Evolutionary conservation across 2,888 invertebrate genomes (phyloP).

Genomic region (Polydrusus tereticollis): DNA sequence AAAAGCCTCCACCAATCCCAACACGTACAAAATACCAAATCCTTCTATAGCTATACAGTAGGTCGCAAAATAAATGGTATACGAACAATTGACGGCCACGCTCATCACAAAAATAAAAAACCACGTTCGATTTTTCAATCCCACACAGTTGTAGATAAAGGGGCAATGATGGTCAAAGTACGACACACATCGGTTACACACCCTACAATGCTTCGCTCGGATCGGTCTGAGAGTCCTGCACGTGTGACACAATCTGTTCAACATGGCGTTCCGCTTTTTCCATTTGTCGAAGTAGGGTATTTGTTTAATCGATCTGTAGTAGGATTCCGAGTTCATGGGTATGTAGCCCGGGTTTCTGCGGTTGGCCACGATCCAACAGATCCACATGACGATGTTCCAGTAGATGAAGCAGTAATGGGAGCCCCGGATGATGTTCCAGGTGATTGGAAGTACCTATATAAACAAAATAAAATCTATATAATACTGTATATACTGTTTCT

Average conservation of each 20-base stretch:
- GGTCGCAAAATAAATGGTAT: slow-evolving; percentile 89
- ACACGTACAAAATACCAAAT: slow-evolving; percentile 85
- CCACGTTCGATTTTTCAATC: slow-evolving; percentile 92
- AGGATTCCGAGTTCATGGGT: slow-evolving; percentile 89
- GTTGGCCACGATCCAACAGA: slow-evolving; percentile 91
- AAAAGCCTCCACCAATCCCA: slow-evolving; percentile 85
- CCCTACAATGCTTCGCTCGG: slow-evolving; percentile 91
- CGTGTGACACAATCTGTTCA: slow-evolving; percentile 90
- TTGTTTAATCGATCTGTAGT: slow-evolving; percentile 90
- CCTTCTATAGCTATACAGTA: slow-evolving; percentile 89
- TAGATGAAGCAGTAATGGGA: slow-evolving; percentile 93
- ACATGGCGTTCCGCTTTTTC: slow-evolving; percentile 86
- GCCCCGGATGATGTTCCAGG: slow-evolving; percentile 88
- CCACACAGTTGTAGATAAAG: slow-evolving; percentile 95
- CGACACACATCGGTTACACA: slow-evolving; percentile 83
- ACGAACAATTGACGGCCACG: slow-evolving; percentile 88
- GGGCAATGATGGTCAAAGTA: slow-evolving; percentile 97
- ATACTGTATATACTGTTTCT: neutral
- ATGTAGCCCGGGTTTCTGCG: slow-evolving; percentile 91
- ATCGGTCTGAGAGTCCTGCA: slow-evolving; percentile 89
- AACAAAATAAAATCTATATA: no score
- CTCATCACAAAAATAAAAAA: slow-evolving; percentile 91
- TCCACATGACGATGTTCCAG: slow-evolving; percentile 94
- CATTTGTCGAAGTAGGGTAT: slow-evolving; percentile 94
- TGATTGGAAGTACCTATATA: slow-evolving; percentile 85